These are phyloP conservation scores for Porites divaricata DNA, from an alignment of 92 coral and sea anemone species.

Conservation along the genomic window DNA sequence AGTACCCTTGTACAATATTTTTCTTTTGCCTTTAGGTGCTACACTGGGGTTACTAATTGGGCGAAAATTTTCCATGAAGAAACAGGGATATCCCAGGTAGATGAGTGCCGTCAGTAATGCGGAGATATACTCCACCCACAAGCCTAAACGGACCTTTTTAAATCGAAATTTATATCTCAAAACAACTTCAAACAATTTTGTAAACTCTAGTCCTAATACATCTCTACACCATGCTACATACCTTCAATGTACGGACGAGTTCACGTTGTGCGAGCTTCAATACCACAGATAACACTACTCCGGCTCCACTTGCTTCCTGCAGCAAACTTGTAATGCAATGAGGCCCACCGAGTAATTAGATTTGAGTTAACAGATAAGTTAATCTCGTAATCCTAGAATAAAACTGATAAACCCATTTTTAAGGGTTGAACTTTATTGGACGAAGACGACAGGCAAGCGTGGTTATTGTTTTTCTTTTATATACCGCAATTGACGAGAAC, in stretches of 20 bases:
- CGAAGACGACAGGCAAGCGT: background rate
- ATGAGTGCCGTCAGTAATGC: too few species aligned
- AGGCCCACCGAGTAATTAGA: background rate
- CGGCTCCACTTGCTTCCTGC: background rate
- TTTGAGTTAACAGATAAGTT: constrained; percentile 15
- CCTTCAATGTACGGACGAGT: background rate
- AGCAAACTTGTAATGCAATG: background rate
- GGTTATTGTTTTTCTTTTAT: background rate
- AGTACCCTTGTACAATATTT: too few species aligned
- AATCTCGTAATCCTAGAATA: constrained; percentile 44
- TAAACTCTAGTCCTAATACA: background rate
- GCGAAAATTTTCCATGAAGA: too few species aligned
- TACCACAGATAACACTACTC: too few species aligned
- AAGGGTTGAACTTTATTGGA: background rate
- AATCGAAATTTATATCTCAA: too few species aligned
- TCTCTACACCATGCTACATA: background rate
- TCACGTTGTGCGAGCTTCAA: background rate
- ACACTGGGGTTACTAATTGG: too few species aligned
- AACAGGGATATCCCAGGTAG: too few species aligned
- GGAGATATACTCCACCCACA: too few species aligned
- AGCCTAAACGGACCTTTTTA: too few species aligned
- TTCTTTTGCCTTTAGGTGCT: too few species aligned
- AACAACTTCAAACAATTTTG: too few species aligned
- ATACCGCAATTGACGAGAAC: too few species aligned
- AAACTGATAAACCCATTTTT: constrained; percentile 4